Base-by-base conservation (phyloP, 2,797 vertebrate species). In the Oreochromis mossambicus region DNA sequence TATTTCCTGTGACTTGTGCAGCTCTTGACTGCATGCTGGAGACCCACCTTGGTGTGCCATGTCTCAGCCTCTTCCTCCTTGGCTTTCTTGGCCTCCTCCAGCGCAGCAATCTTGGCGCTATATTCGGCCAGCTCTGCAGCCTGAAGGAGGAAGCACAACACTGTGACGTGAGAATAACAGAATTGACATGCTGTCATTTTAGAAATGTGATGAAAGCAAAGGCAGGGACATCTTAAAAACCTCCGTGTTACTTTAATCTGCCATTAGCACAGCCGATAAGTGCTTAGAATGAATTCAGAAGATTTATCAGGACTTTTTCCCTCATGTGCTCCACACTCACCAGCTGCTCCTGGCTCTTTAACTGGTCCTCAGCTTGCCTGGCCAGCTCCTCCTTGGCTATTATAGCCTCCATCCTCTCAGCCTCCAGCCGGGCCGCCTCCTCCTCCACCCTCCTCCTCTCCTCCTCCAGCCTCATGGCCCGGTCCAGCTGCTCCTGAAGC, bases 331-430 rank as follows among this genome's bases (percentile, higher is more conserved):
- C 48, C 24, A 78, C 34, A 86, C 97, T 94, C 96, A 99, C 99
- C 97, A 99, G 96, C 91, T 98, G 98, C 91, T 99, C 98, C 95
- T 98, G 98, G 95, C 94, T 98, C 96, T 97, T 98, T 19, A 98
- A 96, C 95, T 99, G 99, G 93, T 98, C 97, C 89, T 96, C 96
- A 1, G 97, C 97, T 93, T 99, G 97, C 87, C 95, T 97, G 92
- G 97, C 97, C 95, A 99, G 96, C 91, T 99, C 97, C 83, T 99
- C 98, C 94, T 99, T 99, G 92, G 98, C 98, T 34, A 96, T 96
- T 48, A 99, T 95, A 68, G 97, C 98, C 48, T 97, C 97, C 94
- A 98, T 93, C 32, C 98, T 97, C 87, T 99, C 98, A 2, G 96
- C 91, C 95, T 99, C 98, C 94, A 99, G 95, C 85, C 98, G 97